Conservation (phyloP, 2,797 vertebrate genomes). For the Neosilurus hyrtlii region DNA sequence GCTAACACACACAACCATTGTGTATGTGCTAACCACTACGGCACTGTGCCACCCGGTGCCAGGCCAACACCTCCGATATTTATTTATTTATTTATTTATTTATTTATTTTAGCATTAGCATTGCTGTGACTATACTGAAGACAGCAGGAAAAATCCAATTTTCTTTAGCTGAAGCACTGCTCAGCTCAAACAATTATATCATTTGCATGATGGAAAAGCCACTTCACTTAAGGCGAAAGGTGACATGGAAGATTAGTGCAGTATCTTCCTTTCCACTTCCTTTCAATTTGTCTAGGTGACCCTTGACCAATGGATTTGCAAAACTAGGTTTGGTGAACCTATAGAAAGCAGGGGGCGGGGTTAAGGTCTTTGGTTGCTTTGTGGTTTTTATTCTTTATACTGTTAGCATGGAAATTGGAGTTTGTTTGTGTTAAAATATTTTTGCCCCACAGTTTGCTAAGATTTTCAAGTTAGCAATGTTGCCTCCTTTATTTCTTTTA, state of each 20-base stretch:
- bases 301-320: not conserved
- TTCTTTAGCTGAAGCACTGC: not conserved
- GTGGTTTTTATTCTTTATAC: not conserved
- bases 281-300: slow-evolving; percentile 9
- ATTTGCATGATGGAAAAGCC: slow-evolving; percentile 11
- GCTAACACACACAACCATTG: no score
- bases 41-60: not conserved
- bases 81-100: no score
- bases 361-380: not conserved
- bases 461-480: not conserved
- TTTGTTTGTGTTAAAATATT: not conserved
- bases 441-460: not conserved
- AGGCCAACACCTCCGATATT: not conserved
- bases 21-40: no score
- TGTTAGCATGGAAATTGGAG: not conserved
- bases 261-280: not conserved
- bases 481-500: not conserved
- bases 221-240: slow-evolving; percentile 2
- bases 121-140: not conserved
- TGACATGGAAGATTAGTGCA: not conserved
- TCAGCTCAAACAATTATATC: not conserved
- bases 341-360: not conserved
- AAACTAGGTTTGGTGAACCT: not conserved
- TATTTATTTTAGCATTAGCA: not conserved
- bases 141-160: not conserved